Evolutionary conservation across 2,888 invertebrate genomes (phyloP), one percentile per base, ranked within the genome.

Genomic region (Chrysomela aeneicollis): DNA sequence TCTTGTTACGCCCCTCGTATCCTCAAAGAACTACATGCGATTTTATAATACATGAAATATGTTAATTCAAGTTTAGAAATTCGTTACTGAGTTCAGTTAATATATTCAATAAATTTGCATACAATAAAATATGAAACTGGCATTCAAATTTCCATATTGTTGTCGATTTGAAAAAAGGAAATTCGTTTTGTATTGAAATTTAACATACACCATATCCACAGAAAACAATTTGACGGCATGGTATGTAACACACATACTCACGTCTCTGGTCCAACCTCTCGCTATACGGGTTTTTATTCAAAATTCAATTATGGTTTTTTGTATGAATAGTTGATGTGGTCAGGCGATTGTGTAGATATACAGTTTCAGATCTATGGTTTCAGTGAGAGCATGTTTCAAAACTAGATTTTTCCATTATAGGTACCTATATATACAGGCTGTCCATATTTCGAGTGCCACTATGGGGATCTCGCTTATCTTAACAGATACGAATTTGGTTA

Each of bases 41-140:
- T 74, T 42, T 73, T 73, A 74, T 73, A 71, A 73, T 72, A 74
- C 71, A 73, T 70, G 72, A 71, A 78, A 78, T 78, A 80, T 80
- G 80, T 78, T 79, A 80, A 79, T 80, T 76, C 75, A 67, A 74
- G 76, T 78, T 79, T 80, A 79, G 79, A 79, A 79, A 79, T 80
- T 79, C 80, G 79, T 80, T 80, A 79, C 78, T 76, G 73, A 71
- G 73, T 61, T 60, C 63, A 65, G 73, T 70, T 76, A 77, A 78
- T 78, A 73, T 77, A 77, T 77, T 75, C 77, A 72, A 57, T 67
- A 63, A 69, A 79, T 79, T 79, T 78, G 78, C 79, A 79, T 79
- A 79, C 79, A 79, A 78, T 78, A 78, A 79, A 79, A 79, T 79
- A 79, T 79, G 78, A 78, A 78, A 76, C 75, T 76, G 73, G 77